A percentile compares a stretch with the other conserved stretches of the same genome.
These are phyloP conservation scores for Neuroscelio doddi DNA, from an alignment of 2,888 invertebrate species.

Conservation along the genomic window DNA sequence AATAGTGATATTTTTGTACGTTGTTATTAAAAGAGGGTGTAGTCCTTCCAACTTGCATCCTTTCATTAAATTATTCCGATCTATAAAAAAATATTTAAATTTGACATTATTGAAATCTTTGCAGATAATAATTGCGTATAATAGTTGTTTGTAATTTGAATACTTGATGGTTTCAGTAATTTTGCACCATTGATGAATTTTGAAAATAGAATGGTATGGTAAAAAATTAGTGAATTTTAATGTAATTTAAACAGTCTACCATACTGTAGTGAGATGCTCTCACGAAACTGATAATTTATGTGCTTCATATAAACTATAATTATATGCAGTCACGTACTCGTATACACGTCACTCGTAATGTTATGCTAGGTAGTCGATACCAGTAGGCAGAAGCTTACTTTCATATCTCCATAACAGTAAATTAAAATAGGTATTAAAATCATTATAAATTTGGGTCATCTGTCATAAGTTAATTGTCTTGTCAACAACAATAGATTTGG, in stretches of 20 bases:
- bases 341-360: constrained; percentile 31
- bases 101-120: background rate
- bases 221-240: no score
- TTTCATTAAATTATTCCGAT: constrained; percentile 63
- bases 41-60: constrained; percentile 71
- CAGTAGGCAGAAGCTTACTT: constrained; percentile 28
- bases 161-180: no score
- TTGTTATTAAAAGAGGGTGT: constrained; percentile 71
- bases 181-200: no score
- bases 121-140: background rate
- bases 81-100: constrained; percentile 50
- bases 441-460: constrained; percentile 43
- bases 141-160: no score
- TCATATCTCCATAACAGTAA: no score
- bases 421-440: no score
- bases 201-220: no score
- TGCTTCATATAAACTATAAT: constrained; percentile 36
- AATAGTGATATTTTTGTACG: constrained; percentile 71
- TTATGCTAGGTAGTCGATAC: constrained; percentile 11
- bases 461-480: constrained; percentile 49
- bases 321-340: constrained; percentile 31
- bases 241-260: background rate
- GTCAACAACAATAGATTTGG: no score
- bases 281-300: constrained; percentile 27
- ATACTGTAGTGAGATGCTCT: constrained; percentile 12